These are phyloP conservation scores for Limnephilus rhombicus DNA, from an alignment of 2,888 invertebrate genomes.

Conservation along the genomic window DNA sequence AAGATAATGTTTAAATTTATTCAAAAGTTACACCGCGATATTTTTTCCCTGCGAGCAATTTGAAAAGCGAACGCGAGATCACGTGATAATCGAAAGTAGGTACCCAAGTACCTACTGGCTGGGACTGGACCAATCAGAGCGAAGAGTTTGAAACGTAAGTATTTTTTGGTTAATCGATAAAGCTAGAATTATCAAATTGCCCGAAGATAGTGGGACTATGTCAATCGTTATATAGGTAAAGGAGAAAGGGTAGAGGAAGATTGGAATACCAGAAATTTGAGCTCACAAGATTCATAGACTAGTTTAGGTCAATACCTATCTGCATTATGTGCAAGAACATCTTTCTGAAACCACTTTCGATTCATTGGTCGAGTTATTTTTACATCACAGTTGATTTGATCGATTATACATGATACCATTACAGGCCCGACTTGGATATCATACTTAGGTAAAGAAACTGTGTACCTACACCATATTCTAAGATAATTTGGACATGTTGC, in stretches of 20 bases:
- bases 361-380: constrained; percentile 20
- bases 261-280: too few relatives aligned
- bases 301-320: neutral
- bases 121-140: neutral
- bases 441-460: neutral
- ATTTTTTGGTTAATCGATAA: neutral
- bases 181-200: neutral
- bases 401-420: neutral
- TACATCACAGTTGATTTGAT: constrained; percentile 28
- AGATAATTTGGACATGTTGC: too few relatives aligned
- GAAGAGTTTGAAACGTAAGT: neutral
- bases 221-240: neutral
- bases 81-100: constrained; percentile 30
- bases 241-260: neutral
- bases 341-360: constrained; percentile 37
- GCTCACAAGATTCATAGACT: neutral
- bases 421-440: neutral
- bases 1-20: neutral
- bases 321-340: neutral
- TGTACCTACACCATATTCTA: too few relatives aligned
- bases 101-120: neutral
- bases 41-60: neutral
- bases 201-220: neutral
- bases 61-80: constrained; percentile 17
- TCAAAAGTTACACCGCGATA: neutral